phyloP scores from a whole-genome alignment of 2,888 invertebrate species.

The Watsonalla cultraria region DNA sequence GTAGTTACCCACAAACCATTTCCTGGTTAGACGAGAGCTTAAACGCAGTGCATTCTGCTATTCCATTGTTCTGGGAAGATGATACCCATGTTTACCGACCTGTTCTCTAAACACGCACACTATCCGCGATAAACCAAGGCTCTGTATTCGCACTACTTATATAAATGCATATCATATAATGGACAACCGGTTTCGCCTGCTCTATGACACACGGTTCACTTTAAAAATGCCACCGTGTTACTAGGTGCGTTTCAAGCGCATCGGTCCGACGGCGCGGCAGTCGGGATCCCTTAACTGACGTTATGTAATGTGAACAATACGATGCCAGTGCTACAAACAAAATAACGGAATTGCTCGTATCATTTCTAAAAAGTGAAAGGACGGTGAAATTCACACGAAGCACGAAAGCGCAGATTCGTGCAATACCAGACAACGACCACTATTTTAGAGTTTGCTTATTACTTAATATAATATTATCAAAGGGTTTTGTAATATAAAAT shows the following conservation, averaged over 20 bases:
- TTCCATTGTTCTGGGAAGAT: slow-evolving; percentile 59
- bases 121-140: slow-evolving; percentile 49
- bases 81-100: slow-evolving; percentile 47
- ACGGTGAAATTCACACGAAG: slow-evolving; percentile 10
- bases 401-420: background rate
- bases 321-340: background rate
- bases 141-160: slow-evolving; percentile 44
- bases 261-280: background rate
- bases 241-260: slow-evolving; percentile 19
- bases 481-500: no score
- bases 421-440: no score
- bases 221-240: slow-evolving; percentile 44
- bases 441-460: no score
- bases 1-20: background rate
- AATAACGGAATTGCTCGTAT: background rate
- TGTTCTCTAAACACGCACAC: slow-evolving; percentile 43
- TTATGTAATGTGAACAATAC: background rate
- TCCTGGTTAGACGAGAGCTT: background rate
- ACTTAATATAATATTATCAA: no score
- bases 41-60: background rate
- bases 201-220: slow-evolving; percentile 54
- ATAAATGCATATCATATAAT: slow-evolving; percentile 51
- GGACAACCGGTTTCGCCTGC: slow-evolving; percentile 64
- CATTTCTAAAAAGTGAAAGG: slow-evolving; percentile 28
- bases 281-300: background rate